Percentiles rank a stretch among this genome's conserved stretches.
Conservation (phyloP, 1,140 invertebrate species). For the Schlechtendalia chinensis region DNA sequence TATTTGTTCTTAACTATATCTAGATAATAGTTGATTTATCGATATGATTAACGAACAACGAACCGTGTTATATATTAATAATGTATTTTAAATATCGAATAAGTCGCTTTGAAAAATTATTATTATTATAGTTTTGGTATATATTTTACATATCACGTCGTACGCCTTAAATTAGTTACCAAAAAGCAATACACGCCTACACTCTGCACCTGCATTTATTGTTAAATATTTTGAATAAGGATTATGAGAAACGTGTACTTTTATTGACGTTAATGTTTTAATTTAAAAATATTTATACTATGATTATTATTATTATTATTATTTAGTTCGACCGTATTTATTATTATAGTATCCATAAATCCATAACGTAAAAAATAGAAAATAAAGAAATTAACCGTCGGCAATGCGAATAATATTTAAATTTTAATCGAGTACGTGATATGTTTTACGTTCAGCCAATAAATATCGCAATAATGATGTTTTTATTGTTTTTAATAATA, state of each 20-base stretch:
- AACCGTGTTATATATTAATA: not conserved
- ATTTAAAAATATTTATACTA: too few species aligned
- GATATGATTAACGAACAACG: too few species aligned
- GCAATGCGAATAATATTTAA: not conserved
- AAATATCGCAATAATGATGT: too few species aligned
- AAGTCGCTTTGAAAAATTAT: not conserved
- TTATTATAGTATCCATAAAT: too few species aligned
- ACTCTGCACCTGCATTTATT: not conserved
- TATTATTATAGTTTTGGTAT: conserved; percentile 20
- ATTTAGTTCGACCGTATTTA: too few species aligned
- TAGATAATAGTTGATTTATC: not conserved
- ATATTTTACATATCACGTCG: not conserved
- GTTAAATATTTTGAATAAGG: not conserved
- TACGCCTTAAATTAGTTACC: conserved; percentile 22
- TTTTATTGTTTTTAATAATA: too few species aligned
- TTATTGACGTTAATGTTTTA: not conserved
- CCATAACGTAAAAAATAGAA: too few species aligned
- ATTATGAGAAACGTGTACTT: not conserved
- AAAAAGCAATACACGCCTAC: conserved; percentile 8
- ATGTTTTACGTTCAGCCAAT: too few species aligned
- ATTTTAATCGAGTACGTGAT: too few species aligned
- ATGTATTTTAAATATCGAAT: not conserved
- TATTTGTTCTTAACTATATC: not conserved
- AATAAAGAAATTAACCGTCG: too few species aligned
- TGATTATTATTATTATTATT: too few species aligned